These are phyloP conservation scores for Dorcus parallelipipedus DNA, from an alignment of 2,888 invertebrate genomes.

Conservation along the genomic window DNA sequence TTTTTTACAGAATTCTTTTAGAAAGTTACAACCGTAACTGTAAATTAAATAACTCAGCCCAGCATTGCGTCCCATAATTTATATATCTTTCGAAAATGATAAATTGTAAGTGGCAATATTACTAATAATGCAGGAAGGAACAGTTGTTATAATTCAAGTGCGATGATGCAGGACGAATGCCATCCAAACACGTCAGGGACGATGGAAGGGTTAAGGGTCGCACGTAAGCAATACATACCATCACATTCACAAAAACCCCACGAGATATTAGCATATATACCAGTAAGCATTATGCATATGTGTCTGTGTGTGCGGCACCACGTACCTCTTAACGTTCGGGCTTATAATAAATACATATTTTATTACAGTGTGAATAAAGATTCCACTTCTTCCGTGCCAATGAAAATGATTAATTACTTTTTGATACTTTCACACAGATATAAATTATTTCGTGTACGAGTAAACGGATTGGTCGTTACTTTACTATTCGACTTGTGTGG, in stretches of 20 bases:
- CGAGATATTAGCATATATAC: conserved; percentile 17
- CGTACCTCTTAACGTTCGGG: conserved; percentile 15
- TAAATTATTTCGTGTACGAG: conserved; percentile 19
- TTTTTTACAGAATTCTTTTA: too few relatives aligned
- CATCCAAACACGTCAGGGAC: conserved; percentile 22
- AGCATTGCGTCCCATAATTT: too few relatives aligned
- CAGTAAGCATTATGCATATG: conserved; percentile 4
- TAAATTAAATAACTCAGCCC: too few relatives aligned
- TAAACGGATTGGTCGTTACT: too few relatives aligned
- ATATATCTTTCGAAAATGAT: too few relatives aligned
- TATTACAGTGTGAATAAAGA: conserved; percentile 30
- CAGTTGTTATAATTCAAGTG: not conserved
- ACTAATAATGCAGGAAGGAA: too few relatives aligned
- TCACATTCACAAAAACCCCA: conserved; percentile 10
- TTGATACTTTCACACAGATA: conserved; percentile 33
- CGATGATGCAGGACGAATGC: conserved; percentile 24
- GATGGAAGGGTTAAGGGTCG: conserved; percentile 8
- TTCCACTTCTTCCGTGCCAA: conserved; percentile 23
- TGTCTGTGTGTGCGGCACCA: not conserved
- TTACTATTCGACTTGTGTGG: too few relatives aligned
- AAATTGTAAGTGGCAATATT: too few relatives aligned
- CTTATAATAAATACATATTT: conserved; percentile 34
- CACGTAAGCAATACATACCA: conserved; percentile 6
- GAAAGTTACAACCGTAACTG: too few relatives aligned
- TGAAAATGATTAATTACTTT: conserved; percentile 32